A percentile compares a stretch with the other conserved stretches of the same genome.
Evolutionary conservation across 53 echinoderm and acorn worm species (phyloP).

Genomic region (Paracentrotus lividus): DNA sequence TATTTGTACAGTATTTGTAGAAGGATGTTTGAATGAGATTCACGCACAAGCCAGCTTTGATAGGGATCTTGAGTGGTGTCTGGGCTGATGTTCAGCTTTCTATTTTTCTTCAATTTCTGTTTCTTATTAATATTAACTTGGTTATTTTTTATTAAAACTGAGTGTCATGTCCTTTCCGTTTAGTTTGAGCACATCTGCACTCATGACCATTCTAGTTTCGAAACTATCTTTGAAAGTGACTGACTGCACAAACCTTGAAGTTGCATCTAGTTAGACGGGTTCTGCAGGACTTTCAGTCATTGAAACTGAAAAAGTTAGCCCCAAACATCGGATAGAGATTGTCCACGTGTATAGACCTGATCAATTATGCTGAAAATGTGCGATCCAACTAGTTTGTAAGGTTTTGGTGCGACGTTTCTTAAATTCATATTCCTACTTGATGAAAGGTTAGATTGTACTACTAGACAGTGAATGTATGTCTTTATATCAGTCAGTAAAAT

Average conservation of each 20-base stretch:
- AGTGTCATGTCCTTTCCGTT: slow-evolving; percentile 25
- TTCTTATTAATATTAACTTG: slow-evolving; percentile 5
- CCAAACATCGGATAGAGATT: not conserved
- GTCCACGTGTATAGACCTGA: not conserved
- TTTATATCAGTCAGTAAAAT: not conserved
- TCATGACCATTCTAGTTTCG: slow-evolving; percentile 16
- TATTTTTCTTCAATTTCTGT: not conserved
- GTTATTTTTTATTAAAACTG: not conserved
- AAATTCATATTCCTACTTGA: slow-evolving; percentile 16
- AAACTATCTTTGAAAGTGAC: not conserved
- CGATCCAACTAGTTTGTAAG: slow-evolving; percentile 18
- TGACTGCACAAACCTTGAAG: not conserved
- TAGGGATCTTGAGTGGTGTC: slow-evolving; percentile 47
- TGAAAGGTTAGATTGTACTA: not conserved
- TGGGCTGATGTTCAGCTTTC: slow-evolving; percentile 44
- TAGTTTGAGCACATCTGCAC: slow-evolving; percentile 49
- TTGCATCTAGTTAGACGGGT: not conserved
- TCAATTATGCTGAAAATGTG: slow-evolving; percentile 12
- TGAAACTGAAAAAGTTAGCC: slow-evolving; percentile 6
- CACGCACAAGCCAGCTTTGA: slow-evolving; percentile 67
- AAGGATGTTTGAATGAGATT: slow-evolving; percentile 67
- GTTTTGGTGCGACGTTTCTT: slow-evolving; percentile 32
- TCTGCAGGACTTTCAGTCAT: slow-evolving; percentile 13
- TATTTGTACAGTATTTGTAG: slow-evolving; percentile 75
- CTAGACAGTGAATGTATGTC: slow-evolving; percentile 9